Conservation (phyloP, 2,797 vertebrate species). For the Nannoperca obscura region DNA sequence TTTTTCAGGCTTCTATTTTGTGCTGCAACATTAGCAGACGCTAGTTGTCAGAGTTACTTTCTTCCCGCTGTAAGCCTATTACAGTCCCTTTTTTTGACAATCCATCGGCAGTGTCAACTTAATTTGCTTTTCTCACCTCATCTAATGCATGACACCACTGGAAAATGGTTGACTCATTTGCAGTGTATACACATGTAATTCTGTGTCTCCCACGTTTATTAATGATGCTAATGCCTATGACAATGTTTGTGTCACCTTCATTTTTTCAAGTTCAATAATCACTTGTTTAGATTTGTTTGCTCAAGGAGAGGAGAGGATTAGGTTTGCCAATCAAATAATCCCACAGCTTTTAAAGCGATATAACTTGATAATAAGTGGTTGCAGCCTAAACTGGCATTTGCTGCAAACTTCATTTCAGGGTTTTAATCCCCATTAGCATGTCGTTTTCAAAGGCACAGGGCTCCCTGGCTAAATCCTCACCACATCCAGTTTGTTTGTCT, state of each 20-base stretch:
- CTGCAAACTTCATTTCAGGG: slow-evolving; percentile 46
- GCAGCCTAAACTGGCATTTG: slow-evolving; percentile 25
- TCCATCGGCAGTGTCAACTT: slow-evolving; percentile 37
- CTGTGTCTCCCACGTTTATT: slow-evolving; percentile 43
- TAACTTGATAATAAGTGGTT: slow-evolving; percentile 34
- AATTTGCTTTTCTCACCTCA: slow-evolving; percentile 58
- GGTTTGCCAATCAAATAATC: slow-evolving; percentile 34
- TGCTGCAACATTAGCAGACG: slow-evolving; percentile 33
- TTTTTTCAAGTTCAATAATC: slow-evolving; percentile 3
- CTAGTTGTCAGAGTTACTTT: slow-evolving; percentile 59
- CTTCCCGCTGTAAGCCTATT: slow-evolving; percentile 48
- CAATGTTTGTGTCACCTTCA: slow-evolving; percentile 22
- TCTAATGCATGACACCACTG: slow-evolving; percentile 17
- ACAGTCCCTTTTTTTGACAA: slow-evolving; percentile 39
- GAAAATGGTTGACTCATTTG: slow-evolving; percentile 37
- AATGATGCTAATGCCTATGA: slow-evolving; percentile 31
- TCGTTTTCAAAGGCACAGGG: slow-evolving; percentile 25
- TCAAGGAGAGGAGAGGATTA: slow-evolving; percentile 51
- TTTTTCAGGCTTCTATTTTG: slow-evolving; percentile 51
- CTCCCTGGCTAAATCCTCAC: slow-evolving; percentile 48
- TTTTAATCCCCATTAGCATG: slow-evolving; percentile 55
- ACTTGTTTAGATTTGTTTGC: slow-evolving; percentile 34
- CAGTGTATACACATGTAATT: slow-evolving; percentile 13
- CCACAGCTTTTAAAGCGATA: slow-evolving; percentile 18
- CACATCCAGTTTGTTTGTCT: slow-evolving; percentile 58